Percentiles rank a stretch among this genome's conserved stretches.
phyloP scores from a whole-genome alignment of 1,140 invertebrate genomes.

The Ditylenchus dipsaci region DNA sequence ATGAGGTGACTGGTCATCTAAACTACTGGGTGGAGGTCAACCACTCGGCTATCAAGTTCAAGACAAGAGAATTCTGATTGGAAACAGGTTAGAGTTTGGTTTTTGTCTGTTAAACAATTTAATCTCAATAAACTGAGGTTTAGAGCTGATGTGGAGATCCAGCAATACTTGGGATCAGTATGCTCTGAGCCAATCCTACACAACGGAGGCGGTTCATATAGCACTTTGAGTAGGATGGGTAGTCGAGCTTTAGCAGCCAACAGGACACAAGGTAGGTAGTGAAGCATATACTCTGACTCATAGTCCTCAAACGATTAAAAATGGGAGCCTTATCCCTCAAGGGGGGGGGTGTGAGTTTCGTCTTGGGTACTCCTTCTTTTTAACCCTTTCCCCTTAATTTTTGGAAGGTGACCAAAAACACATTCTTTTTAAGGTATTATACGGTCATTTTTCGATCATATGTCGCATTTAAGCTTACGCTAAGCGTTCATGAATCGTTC shows the following conservation, averaged over 20 bases:
- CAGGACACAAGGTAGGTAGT: too few species aligned
- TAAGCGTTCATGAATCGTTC: too few species aligned
- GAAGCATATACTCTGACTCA: too few species aligned
- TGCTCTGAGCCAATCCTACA: not conserved
- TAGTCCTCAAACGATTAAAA: too few species aligned
- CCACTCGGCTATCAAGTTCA: conserved; percentile 17
- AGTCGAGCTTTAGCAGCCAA: not conserved
- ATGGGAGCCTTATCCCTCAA: too few species aligned
- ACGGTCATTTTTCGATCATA: too few species aligned
- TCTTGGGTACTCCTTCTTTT: too few species aligned
- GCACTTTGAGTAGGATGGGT: not conserved
- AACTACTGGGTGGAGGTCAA: conserved; percentile 14
- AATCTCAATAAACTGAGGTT: not conserved
- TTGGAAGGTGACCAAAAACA: too few species aligned
- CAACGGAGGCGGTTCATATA: not conserved
- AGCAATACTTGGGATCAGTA: conserved; percentile 9
- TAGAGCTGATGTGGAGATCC: conserved; percentile 16
- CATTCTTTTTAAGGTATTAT: too few species aligned
- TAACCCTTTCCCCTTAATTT: too few species aligned
- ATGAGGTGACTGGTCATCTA: not conserved
- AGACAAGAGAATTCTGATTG: conserved; percentile 21
- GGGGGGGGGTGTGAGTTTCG: too few species aligned
- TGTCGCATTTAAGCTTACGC: too few species aligned
- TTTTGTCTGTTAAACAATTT: not conserved
- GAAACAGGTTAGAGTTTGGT: conserved; percentile 6